Evolutionary conservation across 2,888 invertebrate genomes (phyloP), one percentile per base, ranked within the genome.

Genomic region (Marasmarcha lunaedactyla): DNA sequence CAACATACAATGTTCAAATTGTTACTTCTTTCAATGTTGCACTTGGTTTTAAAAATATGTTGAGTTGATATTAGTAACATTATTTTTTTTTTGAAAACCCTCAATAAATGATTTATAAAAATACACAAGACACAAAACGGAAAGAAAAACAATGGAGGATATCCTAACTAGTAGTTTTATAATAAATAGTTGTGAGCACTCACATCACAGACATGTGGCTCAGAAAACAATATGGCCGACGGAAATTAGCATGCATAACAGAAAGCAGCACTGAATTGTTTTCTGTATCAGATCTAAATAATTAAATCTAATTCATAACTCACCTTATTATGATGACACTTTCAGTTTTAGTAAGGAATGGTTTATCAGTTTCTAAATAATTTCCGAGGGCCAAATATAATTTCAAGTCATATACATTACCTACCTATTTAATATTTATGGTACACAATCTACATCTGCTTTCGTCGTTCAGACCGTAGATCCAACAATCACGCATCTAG

Each of bases 351-450:
- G n/a, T n/a, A n/a, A n/a, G n/a, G n/a, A n/a, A n/a, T n/a, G n/a
- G n/a, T n/a, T n/a, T n/a, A 20, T 14, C 6, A 15, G 37, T 39
- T 42, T 42, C 37, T 14, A 42, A 51, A 51, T 53, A 55, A 57
- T 47, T 47, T 44, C 42, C 49, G 33, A 41, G 46, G 48, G 46
- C 50, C 49, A 30, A 39, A 41, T 43, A 42, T 41, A 42, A 37
- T 43, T 44, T 43, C 27, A 46, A 42, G 46, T 44, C 47, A 45
- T 43, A 44, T 54, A 54, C 30, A 30, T 61, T 63, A 57, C 57
- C 67, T 69, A 69, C 49, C 59, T 65, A 67, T 57, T 54, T 52
- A 61, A 66, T 58, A 62, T 45, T n/a, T 46, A 35, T 27, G 46
- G 36, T 39, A 33, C 37, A 41, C 36, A 33, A 40, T 43, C 30